Evolutionary conservation across 2,113 vertebrate species (phyloP).

Genomic region (Atrichornis clamosus): DNA sequence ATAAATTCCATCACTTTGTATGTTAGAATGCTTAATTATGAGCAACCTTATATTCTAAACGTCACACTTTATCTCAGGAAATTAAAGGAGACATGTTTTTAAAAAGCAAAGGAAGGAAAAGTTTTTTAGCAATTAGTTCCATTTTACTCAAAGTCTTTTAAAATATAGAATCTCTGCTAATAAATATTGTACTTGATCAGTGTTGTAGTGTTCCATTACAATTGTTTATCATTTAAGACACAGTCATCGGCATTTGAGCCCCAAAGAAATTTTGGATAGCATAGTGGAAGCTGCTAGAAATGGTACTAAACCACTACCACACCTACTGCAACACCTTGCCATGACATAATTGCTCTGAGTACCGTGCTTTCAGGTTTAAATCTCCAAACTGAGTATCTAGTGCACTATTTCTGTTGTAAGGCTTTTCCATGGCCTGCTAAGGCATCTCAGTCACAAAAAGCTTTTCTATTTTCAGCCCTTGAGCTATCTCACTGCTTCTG

Average conservation of each 20-base stretch:
- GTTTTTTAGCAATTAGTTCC: conserved; percentile 34
- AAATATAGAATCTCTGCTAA: conserved; percentile 24
- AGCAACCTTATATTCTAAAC: conserved; percentile 20
- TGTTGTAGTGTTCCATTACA: conserved; percentile 33
- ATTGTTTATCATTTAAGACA: conserved; percentile 21
- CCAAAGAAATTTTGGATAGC: not conserved
- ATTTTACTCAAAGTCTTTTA: not conserved
- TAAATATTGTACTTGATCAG: conserved; percentile 27
- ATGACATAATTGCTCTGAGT: not conserved
- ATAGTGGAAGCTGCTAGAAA: not conserved
- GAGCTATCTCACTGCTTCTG: not conserved
- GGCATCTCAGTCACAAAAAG: not conserved
- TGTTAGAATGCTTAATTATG: conserved; percentile 54
- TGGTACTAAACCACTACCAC: not conserved
- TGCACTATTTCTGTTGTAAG: not conserved
- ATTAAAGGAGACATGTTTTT: conserved; percentile 33
- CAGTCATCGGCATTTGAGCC: not conserved
- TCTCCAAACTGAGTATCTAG: not conserved
- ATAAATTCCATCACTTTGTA: not conserved
- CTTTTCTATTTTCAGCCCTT: not conserved
- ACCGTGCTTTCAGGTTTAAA: not conserved
- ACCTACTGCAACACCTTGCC: not conserved
- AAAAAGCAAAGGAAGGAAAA: conserved; percentile 42
- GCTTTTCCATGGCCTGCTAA: not conserved
- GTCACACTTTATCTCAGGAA: conserved; percentile 49